These are phyloP conservation scores for Drosophila pachea DNA, from an alignment of 1,140 invertebrate genomes.

Conservation along the genomic window DNA sequence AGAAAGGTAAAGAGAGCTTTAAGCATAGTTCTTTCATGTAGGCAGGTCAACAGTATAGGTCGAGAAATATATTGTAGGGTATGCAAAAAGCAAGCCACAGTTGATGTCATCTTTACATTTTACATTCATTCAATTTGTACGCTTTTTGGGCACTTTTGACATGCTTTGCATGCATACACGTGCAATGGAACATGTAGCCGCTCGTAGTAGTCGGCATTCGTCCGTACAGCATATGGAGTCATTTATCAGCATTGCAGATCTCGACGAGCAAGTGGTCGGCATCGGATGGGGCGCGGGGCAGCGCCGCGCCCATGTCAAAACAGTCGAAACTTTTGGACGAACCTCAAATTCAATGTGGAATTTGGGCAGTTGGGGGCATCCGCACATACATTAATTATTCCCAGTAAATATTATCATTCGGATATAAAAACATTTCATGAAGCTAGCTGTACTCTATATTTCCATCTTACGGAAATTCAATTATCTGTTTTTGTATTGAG, in stretches of 20 bases:
- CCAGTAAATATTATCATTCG: neutral
- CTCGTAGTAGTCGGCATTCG: neutral
- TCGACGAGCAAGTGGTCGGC: slow-evolving; percentile 20
- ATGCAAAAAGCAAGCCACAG: slow-evolving; percentile 19
- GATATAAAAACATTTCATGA: no score
- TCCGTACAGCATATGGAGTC: no score
- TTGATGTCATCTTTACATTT: slow-evolving; percentile 9
- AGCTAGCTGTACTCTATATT: no score
- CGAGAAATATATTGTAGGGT: no score
- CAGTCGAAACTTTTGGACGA: neutral
- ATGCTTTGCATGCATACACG: slow-evolving; percentile 19
- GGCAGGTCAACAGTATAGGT: no score
- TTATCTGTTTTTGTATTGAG: slow-evolving; percentile 1
- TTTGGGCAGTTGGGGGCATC: neutral
- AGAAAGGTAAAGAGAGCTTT: no score
- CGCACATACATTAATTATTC: neutral
- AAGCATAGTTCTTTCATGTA: no score
- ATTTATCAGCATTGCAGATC: slow-evolving; percentile 21
- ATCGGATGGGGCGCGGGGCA: slow-evolving; percentile 7
- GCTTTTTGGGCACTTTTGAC: neutral
- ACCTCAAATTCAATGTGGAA: neutral
- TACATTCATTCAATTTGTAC: slow-evolving; percentile 2
- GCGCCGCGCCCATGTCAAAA: slow-evolving; percentile 32
- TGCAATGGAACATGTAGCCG: slow-evolving; percentile 31
- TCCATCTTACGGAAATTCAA: neutral